Conservation (phyloP, 2,797 vertebrate species). For the Poeciliopsis infans region DNA sequence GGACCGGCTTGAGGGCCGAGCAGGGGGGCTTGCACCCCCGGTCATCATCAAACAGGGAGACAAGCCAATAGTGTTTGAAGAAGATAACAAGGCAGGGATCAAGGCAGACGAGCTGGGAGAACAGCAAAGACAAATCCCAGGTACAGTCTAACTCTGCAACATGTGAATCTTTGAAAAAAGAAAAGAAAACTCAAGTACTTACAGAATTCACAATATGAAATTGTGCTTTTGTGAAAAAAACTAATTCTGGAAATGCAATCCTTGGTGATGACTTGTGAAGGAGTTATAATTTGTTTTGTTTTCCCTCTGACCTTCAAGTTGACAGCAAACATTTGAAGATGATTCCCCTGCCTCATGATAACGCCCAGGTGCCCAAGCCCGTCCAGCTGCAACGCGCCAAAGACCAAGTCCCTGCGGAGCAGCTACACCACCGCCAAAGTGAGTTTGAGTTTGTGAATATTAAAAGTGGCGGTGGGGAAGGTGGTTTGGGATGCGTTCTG, state of each 20-base stretch:
- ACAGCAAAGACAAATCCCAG: constrained; percentile 74
- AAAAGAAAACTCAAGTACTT: not conserved
- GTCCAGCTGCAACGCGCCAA: constrained; percentile 78
- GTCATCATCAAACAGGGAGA: constrained; percentile 64
- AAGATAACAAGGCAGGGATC: constrained; percentile 79
- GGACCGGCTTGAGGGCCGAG: constrained; percentile 58
- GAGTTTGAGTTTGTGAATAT: constrained; percentile 67
- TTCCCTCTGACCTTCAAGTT: constrained; percentile 76
- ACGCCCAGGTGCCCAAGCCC: constrained; percentile 85
- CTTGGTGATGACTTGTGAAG: not conserved
- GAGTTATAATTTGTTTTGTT: constrained; percentile 3
- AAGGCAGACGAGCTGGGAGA: constrained; percentile 83
- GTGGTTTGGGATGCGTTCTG: not conserved
- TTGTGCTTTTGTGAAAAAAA: not conserved
- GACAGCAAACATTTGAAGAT: constrained; percentile 68
- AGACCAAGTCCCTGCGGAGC: constrained; percentile 77
- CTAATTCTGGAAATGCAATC: not conserved
- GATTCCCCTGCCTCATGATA: constrained; percentile 82
- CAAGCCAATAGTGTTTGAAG: constrained; percentile 75
- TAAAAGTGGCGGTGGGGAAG: not conserved
- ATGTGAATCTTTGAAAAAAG: not conserved
- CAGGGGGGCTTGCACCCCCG: constrained; percentile 38
- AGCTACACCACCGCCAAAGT: constrained; percentile 92
- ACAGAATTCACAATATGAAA: not conserved
- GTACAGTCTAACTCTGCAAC: constrained; percentile 44